phyloP scores from a whole-genome alignment of 2,888 invertebrate genomes.

The Gnatocerus cornutus region DNA sequence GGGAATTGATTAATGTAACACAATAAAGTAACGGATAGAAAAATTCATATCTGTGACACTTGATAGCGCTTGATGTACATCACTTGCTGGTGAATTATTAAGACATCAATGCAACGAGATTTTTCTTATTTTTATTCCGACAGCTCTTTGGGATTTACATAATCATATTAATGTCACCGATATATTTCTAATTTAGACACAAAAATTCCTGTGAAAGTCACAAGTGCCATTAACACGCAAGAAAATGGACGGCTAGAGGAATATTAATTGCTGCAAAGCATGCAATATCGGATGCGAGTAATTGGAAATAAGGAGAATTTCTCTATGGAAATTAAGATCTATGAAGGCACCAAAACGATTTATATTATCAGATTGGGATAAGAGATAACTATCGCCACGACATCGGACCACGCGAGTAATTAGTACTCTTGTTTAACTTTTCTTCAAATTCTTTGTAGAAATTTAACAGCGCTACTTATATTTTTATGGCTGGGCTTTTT shows the following conservation, averaged over 20 bases:
- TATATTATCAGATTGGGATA: conserved; percentile 3
- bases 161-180: conserved; percentile 3
- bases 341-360: conserved; percentile 6
- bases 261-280: conserved; percentile 15
- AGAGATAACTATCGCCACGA: background rate
- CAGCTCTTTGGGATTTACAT: background rate
- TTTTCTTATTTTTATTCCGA: background rate
- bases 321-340: conserved; percentile 1
- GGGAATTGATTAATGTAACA: conserved; percentile 26
- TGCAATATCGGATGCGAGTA: conserved; percentile 20
- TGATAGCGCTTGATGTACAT: conserved; percentile 6
- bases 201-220: conserved; percentile 1
- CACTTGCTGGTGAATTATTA: background rate
- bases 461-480: too few species aligned
- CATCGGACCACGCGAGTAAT: too few species aligned
- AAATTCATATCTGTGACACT: conserved; percentile 5
- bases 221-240: conserved; percentile 6
- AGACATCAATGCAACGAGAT: background rate
- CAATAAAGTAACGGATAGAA: conserved; percentile 16
- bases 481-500: too few species aligned
- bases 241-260: background rate
- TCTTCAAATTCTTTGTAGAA: too few species aligned
- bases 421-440: too few species aligned
- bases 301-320: conserved; percentile 12
- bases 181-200: conserved; percentile 12